A percentile compares a stretch with the other conserved stretches of the same genome.
Evolutionary conservation across 2,113 vertebrate genomes (phyloP).

Genomic region (Pteropus alecto): DNA sequence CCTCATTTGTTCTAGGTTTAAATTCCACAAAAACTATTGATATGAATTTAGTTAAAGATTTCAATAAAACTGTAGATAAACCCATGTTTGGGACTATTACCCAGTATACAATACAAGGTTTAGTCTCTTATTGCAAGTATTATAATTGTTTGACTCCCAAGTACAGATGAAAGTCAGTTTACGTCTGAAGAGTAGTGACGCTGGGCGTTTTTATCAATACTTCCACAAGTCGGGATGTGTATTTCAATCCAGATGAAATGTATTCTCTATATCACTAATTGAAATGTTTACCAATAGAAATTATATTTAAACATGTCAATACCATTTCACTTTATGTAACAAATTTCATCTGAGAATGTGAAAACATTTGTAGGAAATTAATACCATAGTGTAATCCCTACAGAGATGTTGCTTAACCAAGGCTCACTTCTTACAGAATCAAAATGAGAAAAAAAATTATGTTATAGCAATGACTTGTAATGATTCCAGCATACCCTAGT

Average conservation of each 20-base stretch:
- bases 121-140: background rate
- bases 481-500: slow-evolving; percentile 21
- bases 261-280: background rate
- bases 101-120: background rate
- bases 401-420: slow-evolving; percentile 8
- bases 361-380: slow-evolving; percentile 12
- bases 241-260: background rate
- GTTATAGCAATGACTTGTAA: background rate
- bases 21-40: background rate
- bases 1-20: background rate
- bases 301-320: background rate
- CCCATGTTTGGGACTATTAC: background rate
- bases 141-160: background rate
- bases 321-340: background rate
- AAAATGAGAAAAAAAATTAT: background rate
- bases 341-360: slow-evolving; percentile 11
- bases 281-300: slow-evolving; percentile 4
- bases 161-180: background rate
- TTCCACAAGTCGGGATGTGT: background rate
- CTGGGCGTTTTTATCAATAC: background rate
- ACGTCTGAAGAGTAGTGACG: background rate
- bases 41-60: background rate
- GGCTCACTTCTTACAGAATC: slow-evolving; percentile 25
- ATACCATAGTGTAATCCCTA: background rate
- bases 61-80: background rate